Conservation (phyloP, 2,888 invertebrate species). For the Himalopsyche tibetana region DNA sequence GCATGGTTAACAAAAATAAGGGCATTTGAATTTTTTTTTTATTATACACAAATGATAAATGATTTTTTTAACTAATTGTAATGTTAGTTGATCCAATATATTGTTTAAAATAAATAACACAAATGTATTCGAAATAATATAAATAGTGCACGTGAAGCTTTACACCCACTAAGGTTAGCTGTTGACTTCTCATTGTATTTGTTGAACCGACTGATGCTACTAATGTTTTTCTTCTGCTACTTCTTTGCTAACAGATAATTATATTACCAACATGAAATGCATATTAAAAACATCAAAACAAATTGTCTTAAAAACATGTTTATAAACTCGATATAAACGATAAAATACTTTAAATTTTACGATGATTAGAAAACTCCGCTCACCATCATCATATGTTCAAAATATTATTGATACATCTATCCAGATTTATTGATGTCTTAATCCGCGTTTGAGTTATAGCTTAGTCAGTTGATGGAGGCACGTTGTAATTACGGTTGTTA, state of each 20-base stretch:
- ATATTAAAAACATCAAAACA: too few relatives aligned
- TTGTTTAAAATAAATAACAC: too few relatives aligned
- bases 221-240: neutral
- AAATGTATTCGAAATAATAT: too few relatives aligned
- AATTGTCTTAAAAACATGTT: too few relatives aligned
- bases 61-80: too few relatives aligned
- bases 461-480: neutral
- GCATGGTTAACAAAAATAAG: too few relatives aligned
- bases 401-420: neutral
- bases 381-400: neutral
- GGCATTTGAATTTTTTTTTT: too few relatives aligned
- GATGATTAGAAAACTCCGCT: too few relatives aligned
- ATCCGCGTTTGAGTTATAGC: neutral
- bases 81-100: too few relatives aligned
- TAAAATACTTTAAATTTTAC: too few relatives aligned
- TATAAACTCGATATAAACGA: too few relatives aligned
- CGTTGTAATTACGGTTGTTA: conserved; percentile 14
- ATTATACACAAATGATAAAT: too few relatives aligned
- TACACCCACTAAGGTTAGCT: neutral
- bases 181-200: neutral
- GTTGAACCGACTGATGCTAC: neutral
- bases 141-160: neutral
- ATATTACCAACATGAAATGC: neutral
- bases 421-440: conserved; percentile 14
- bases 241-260: neutral